A percentile compares a stretch with the other conserved stretches of the same genome.
Evolutionary conservation across 2,113 vertebrate genomes (phyloP).

Genomic region (Saimiri boliviensis): DNA sequence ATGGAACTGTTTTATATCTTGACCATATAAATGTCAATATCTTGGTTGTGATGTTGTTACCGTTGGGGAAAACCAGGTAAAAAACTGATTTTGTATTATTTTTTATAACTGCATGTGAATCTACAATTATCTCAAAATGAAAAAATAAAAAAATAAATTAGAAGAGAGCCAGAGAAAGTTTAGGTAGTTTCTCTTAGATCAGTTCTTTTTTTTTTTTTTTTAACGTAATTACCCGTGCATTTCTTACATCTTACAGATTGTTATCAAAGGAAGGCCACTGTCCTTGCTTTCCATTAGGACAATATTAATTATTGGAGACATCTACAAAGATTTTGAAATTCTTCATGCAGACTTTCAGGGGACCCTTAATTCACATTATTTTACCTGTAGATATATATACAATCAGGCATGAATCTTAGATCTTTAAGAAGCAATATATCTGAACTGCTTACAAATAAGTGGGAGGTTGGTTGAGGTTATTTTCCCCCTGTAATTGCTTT

Average conservation of each 20-base stretch:
- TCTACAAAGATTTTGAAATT: neutral
- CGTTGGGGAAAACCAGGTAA: neutral
- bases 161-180: neutral
- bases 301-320: neutral
- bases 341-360: neutral
- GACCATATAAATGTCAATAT: neutral
- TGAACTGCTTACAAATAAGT: neutral
- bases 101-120: neutral
- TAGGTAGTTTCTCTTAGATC: neutral
- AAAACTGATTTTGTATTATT: neutral
- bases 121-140: neutral
- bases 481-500: neutral
- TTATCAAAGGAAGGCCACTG: neutral
- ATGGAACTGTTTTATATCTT: neutral
- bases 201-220: neutral
- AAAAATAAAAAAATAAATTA: neutral
- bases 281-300: neutral
- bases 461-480: neutral
- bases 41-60: neutral
- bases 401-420: neutral
- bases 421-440: neutral
- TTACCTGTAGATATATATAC: neutral
- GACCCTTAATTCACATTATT: slow-evolving; percentile 8
- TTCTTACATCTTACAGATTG: neutral
- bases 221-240: neutral